Evolutionary conservation across 92 coral and sea anemone species (phyloP).

Genomic region (Scolanthus callimorphus): DNA sequence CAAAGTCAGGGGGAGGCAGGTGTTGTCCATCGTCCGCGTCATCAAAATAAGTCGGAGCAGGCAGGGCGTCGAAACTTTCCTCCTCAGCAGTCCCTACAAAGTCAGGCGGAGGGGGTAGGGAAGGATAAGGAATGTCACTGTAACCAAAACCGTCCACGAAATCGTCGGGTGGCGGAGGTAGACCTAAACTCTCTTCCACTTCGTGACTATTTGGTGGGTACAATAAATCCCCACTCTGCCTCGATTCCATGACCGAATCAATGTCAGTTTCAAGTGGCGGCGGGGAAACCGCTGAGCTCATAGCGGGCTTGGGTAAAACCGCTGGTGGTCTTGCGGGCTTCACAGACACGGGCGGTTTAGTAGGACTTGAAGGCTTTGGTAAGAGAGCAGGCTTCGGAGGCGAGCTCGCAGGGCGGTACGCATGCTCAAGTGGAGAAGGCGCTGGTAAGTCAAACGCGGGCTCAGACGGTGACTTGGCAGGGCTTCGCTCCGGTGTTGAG

Average conservation of each 20-base stretch:
- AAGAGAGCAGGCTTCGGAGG: not conserved
- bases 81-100: conserved; percentile 18
- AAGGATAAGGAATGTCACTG: conserved; percentile 52
- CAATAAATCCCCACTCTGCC: not conserved
- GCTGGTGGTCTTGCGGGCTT: not conserved
- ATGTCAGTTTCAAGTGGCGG: not conserved
- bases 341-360: not conserved
- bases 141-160: conserved; percentile 26
- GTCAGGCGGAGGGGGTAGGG: conserved; percentile 86
- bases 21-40: too few species aligned
- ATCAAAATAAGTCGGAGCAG: too few species aligned
- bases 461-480: not conserved
- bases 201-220: not conserved
- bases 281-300: not conserved
- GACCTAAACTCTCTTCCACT: not conserved
- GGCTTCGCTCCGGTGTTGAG: not conserved
- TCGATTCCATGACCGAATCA: not conserved
- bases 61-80: too few species aligned
- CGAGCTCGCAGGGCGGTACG: not conserved
- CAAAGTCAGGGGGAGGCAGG: conserved; percentile 21
- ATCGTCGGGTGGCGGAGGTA: conserved; percentile 67
- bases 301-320: not conserved
- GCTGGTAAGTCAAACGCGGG: not conserved
- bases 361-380: not conserved
- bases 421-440: not conserved